Percentiles rank a stretch among this genome's conserved stretches.
Evolutionary conservation across 2,113 vertebrate species (phyloP).

Genomic region (Panurus biarmicus): DNA sequence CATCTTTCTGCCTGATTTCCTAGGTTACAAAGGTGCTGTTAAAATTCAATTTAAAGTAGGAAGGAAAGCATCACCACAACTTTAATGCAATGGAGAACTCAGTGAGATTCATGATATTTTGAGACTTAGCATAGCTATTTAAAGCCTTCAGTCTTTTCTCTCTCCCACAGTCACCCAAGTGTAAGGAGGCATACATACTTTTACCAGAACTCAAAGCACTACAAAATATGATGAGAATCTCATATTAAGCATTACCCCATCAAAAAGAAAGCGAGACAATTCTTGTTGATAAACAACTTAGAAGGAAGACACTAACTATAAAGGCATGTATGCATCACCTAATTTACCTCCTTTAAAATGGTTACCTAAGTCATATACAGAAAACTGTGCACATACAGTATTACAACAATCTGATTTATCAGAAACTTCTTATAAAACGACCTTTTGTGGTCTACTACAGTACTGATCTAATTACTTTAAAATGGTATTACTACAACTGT

Average conservation of each 20-base stretch:
- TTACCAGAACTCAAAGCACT: background rate
- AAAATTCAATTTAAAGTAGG: background rate
- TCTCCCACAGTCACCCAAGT: background rate
- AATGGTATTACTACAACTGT: background rate
- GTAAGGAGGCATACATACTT: background rate
- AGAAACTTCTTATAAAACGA: background rate
- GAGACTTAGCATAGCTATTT: background rate
- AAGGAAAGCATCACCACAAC: background rate
- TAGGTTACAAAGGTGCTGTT: background rate
- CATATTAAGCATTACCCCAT: background rate
- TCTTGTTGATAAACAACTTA: background rate
- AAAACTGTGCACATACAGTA: background rate
- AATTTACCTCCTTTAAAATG: background rate
- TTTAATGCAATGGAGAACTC: background rate
- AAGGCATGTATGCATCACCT: background rate
- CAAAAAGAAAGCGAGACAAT: background rate
- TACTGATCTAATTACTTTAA: background rate
- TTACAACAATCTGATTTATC: background rate
- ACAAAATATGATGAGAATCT: background rate
- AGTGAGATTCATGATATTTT: background rate
- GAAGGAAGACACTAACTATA: background rate
- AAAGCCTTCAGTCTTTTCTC: background rate
- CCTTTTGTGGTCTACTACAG: background rate
- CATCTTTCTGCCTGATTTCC: background rate
- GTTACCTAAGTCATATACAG: background rate